Percentiles rank a stretch among this genome's conserved stretches.
phyloP scores from a whole-genome alignment of 2,113 vertebrate genomes.

The Tinamus guttatus region DNA sequence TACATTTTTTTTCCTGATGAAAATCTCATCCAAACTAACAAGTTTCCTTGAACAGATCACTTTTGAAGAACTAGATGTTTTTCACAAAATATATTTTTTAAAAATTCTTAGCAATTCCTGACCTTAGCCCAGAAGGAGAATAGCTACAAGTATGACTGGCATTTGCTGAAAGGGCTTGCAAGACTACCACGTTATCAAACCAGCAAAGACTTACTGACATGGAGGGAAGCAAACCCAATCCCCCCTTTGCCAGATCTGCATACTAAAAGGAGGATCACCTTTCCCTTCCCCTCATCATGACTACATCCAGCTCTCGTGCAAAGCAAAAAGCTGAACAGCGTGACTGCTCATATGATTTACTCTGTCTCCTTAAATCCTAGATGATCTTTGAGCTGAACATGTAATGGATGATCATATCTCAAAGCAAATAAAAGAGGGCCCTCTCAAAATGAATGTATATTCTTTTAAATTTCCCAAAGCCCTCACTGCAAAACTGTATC shows the following conservation, averaged over 20 bases:
- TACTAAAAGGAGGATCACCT: background rate
- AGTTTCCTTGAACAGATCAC: background rate
- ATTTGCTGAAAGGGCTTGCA: background rate
- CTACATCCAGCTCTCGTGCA: background rate
- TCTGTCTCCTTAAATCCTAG: background rate
- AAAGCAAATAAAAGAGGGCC: background rate
- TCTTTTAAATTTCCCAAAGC: background rate
- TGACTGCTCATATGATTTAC: background rate
- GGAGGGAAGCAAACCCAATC: background rate
- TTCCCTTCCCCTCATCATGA: background rate
- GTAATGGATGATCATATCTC: background rate
- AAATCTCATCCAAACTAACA: background rate
- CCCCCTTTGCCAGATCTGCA: background rate
- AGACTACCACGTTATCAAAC: background rate
- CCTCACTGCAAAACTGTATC: background rate
- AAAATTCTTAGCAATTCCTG: background rate
- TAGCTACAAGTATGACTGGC: background rate
- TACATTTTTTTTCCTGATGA: background rate
- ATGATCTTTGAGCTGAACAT: background rate
- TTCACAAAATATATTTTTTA: background rate
- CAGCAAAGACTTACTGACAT: background rate
- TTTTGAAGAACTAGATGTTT: background rate
- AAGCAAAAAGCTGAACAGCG: too few relatives aligned
- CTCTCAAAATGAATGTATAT: background rate
- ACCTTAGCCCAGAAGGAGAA: background rate